Conservation (phyloP, 2,113 vertebrate genomes). For the Siphamia tubifer region DNA sequence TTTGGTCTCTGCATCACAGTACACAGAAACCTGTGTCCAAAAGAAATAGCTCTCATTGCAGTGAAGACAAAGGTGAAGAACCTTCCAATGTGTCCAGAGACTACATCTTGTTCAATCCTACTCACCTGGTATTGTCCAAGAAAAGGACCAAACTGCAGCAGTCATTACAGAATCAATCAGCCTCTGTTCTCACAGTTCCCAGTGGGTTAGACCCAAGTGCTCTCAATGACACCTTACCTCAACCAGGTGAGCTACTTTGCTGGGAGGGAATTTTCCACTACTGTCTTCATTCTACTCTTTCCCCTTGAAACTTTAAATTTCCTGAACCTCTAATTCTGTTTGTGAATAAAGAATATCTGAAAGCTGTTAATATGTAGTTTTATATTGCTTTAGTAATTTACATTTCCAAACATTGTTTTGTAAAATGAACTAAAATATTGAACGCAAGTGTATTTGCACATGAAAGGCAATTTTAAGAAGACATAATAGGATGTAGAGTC, state of each 20-base stretch:
- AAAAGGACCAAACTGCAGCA: constrained; percentile 58
- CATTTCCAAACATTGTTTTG: no score
- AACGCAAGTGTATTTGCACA: no score
- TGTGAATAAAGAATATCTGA: no score
- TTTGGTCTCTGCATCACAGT: background rate
- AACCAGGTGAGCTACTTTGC: constrained; percentile 51
- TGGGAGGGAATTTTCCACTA: no score
- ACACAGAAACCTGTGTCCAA: constrained; percentile 17
- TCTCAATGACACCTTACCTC: constrained; percentile 62
- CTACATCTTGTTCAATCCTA: constrained; percentile 82
- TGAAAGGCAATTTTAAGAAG: no score
- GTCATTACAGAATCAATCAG: constrained; percentile 42
- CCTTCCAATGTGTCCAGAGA: constrained; percentile 44
- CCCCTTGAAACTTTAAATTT: no score
- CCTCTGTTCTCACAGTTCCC: constrained; percentile 84
- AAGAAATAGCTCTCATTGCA: constrained; percentile 9
- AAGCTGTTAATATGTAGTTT: no score
- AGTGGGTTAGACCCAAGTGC: constrained; percentile 78
- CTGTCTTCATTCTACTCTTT: no score
- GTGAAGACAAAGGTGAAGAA: background rate
- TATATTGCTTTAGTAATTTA: no score
- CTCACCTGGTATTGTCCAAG: constrained; percentile 56
- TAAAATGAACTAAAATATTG: no score
- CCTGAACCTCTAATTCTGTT: no score
- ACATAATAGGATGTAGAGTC: no score